A percentile compares a stretch with the other conserved stretches of the same genome.
Conservation (phyloP, 2,888 invertebrate genomes). For the Drosophila kanekoi region DNA sequence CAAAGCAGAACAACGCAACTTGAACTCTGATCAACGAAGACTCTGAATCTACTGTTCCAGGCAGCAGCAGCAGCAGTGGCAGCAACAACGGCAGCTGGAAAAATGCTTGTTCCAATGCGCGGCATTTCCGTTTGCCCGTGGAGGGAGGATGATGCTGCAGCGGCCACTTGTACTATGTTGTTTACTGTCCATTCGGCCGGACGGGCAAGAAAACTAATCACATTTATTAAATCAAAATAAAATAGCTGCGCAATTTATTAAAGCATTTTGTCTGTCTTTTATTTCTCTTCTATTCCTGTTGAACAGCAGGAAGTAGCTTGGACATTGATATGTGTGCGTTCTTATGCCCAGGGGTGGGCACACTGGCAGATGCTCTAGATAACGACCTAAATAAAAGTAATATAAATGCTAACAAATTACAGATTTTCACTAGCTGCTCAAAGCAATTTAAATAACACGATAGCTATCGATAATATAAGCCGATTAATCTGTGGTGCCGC, state of each 20-base stretch:
- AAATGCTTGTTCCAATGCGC: slow-evolving; percentile 71
- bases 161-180: slow-evolving; percentile 12
- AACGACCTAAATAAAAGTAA: not conserved
- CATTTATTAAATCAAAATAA: slow-evolving; percentile 73
- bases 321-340: not conserved
- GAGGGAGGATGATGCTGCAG: slow-evolving; percentile 53
- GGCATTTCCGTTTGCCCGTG: slow-evolving; percentile 68
- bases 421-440: not conserved
- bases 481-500: not conserved
- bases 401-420: not conserved
- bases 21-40: slow-evolving; percentile 63
- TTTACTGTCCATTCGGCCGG: slow-evolving; percentile 18
- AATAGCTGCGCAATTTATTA: slow-evolving; percentile 58
- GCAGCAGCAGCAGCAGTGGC: slow-evolving; percentile 1
- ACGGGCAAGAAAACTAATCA: slow-evolving; percentile 48
- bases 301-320: slow-evolving; percentile 11
- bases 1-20: slow-evolving; percentile 73
- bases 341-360: not conserved
- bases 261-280: slow-evolving; percentile 36
- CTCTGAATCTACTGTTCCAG: slow-evolving; percentile 26
- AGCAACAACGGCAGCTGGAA: slow-evolving; percentile 60
- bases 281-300: no score
- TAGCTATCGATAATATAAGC: slow-evolving; percentile 8
- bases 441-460: slow-evolving; percentile 1
- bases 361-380: not conserved